Percentiles rank a stretch among this genome's conserved stretches.
Evolutionary conservation across 2,888 invertebrate species (phyloP).

Genomic region (Heliconius sara): DNA sequence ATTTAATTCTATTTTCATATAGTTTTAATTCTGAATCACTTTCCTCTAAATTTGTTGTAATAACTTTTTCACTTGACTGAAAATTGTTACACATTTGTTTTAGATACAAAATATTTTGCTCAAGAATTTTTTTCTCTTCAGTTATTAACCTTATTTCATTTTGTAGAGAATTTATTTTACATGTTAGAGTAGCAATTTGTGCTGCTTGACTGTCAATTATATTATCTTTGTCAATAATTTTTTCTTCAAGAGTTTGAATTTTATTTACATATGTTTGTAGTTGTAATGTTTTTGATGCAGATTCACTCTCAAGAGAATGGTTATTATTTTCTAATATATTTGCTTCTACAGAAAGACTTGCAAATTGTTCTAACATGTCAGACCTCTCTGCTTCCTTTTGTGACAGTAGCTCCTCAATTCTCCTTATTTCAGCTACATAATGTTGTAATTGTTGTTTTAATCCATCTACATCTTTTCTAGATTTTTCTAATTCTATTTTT

Average conservation of each 20-base stretch:
- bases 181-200: conserved; percentile 69
- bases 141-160: conserved; percentile 75
- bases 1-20: conserved; percentile 77
- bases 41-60: conserved; percentile 59
- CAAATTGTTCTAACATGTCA: conserved; percentile 92
- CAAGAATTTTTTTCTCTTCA: conserved; percentile 73
- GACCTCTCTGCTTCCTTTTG: conserved; percentile 90
- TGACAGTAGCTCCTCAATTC: conserved; percentile 90
- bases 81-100: conserved; percentile 77
- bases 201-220: conserved; percentile 72
- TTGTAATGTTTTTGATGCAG: conserved; percentile 86
- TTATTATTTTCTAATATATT: conserved; percentile 90
- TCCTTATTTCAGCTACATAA: conserved; percentile 91
- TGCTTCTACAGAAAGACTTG: conserved; percentile 90
- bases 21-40: conserved; percentile 74
- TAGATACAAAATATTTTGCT: conserved; percentile 73
- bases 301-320: conserved; percentile 90
- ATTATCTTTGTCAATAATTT: conserved; percentile 79
- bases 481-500: conserved; percentile 87
- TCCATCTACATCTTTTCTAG: conserved; percentile 88
- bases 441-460: conserved; percentile 90
- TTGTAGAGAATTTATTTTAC: conserved; percentile 71
- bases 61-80: conserved; percentile 62
- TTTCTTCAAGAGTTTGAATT: conserved; percentile 86
- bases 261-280: conserved; percentile 77